Evolutionary conservation across 1,140 invertebrate species (phyloP), one percentile per base, ranked within the genome.

Genomic region (Fopius arisanus): DNA sequence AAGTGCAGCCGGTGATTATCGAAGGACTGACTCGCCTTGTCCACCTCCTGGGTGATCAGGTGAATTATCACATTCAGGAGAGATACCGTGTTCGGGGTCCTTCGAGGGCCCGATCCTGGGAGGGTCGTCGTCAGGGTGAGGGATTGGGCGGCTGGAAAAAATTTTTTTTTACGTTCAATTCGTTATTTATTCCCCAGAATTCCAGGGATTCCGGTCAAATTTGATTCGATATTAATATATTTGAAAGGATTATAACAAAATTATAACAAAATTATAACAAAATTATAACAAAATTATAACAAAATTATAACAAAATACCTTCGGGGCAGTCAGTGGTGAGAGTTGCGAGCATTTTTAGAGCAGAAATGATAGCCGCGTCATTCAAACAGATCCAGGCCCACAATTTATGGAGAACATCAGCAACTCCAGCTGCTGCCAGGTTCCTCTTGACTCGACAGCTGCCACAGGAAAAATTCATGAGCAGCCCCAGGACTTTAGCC

Each of bases 341-440:
- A 0, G 89, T 90, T 59, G 87, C 88, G 14, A 91, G 75, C 72
- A 90, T 80, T 78, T 89, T 88, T 21, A 91, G 80, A n/a, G 83
- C 84, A 51, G 82, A 81, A 3, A 84, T 77, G 0, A 88, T 63
- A 7, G 88, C 79, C 62, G 48, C 75, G 74, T 87, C 87, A 75
- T 88, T 86, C n/a, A 86, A 79, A 12, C 78, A 81, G 70, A 89
- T 87, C 89, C 90, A 90, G 19, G 80, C 79, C 90, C 90, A 91
- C 21, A 90, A 75, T 80, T 91, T 91, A 70, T 91, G 90, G 6
- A 90, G 62, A 3, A 88, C 74, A 78, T 91, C 90, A 6, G 89
- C 85, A 14, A 91, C 79, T 33, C 89, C 88, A 28, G 82, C 77
- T 63, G 83, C 78, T 0, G 84, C 83, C 3, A 88, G 80, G 43